Conservation (phyloP, 2,113 vertebrate species). For the Lophura nycthemera region DNA sequence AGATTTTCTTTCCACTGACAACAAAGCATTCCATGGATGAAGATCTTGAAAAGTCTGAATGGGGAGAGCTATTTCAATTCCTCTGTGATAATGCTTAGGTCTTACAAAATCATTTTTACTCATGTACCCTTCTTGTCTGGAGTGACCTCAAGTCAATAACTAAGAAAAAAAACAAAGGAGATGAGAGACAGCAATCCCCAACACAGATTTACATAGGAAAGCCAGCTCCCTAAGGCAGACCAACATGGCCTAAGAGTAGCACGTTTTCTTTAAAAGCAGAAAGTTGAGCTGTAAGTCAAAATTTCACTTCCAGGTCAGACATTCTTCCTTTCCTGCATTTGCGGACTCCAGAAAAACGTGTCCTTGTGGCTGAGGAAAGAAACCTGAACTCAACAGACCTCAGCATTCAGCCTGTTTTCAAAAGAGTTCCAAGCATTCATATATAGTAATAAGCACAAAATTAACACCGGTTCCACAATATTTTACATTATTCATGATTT, state of each 20-base stretch:
- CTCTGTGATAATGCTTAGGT: not conserved
- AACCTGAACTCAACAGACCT: not conserved
- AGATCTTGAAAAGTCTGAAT: not conserved
- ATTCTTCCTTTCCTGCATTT: not conserved
- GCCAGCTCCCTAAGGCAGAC: accelerated
- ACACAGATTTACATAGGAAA: not conserved
- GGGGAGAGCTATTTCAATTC: not conserved
- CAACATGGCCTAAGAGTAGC: accelerated
- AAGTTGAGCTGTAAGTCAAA: not conserved
- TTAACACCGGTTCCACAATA: not conserved
- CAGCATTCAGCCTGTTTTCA: not conserved
- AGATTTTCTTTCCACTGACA: not conserved
- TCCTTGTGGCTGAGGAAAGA: not conserved
- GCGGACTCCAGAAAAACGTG: not conserved
- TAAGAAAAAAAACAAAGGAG: not conserved
- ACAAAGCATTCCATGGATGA: not conserved
- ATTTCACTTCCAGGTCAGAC: not conserved
- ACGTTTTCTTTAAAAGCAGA: not conserved
- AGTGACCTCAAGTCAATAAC: not conserved
- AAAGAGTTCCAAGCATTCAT: not conserved
- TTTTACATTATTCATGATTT: not conserved
- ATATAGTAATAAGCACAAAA: not conserved
- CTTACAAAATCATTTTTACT: not conserved
- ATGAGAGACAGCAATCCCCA: not conserved
- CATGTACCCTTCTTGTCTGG: not conserved